Evolutionary conservation across 1,140 invertebrate species (phyloP).

Genomic region (Euura lappo): DNA sequence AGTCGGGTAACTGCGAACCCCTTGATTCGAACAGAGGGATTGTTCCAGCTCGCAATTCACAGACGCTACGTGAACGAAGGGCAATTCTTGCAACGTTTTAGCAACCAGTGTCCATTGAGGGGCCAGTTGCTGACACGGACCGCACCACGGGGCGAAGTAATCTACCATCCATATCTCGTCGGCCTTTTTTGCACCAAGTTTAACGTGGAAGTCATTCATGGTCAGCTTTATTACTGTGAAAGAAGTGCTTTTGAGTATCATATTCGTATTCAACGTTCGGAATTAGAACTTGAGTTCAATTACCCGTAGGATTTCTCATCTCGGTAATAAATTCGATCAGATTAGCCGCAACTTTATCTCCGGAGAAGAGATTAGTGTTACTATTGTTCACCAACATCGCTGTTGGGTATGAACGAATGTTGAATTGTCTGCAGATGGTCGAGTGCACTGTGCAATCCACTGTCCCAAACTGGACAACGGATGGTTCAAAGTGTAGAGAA

Average conservation of each 20-base stretch:
- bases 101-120: constrained; percentile 69
- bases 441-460: constrained; percentile 68
- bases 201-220: constrained; percentile 62
- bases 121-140: constrained; percentile 69
- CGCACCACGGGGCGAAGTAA: constrained; percentile 75
- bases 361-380: constrained; percentile 65
- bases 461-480: constrained; percentile 70
- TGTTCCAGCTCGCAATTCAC: constrained; percentile 72
- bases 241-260: constrained; percentile 12
- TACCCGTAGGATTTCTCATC: constrained; percentile 61
- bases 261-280: too few relatives aligned
- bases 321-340: constrained; percentile 76
- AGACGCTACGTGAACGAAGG: constrained; percentile 68
- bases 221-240: constrained; percentile 66
- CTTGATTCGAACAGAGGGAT: constrained; percentile 65
- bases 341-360: constrained; percentile 65
- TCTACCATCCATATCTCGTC: constrained; percentile 70
- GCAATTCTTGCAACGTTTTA: constrained; percentile 50
- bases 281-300: not conserved
- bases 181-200: constrained; percentile 59
- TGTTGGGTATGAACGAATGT: constrained; percentile 76
- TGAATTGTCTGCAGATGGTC: constrained; percentile 65
- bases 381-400: constrained; percentile 74
- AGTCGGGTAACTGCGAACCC: constrained; percentile 72
- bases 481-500: constrained; percentile 61